Conservation (phyloP, 92 coral and sea anemone species). For the Ricordea florida region DNA sequence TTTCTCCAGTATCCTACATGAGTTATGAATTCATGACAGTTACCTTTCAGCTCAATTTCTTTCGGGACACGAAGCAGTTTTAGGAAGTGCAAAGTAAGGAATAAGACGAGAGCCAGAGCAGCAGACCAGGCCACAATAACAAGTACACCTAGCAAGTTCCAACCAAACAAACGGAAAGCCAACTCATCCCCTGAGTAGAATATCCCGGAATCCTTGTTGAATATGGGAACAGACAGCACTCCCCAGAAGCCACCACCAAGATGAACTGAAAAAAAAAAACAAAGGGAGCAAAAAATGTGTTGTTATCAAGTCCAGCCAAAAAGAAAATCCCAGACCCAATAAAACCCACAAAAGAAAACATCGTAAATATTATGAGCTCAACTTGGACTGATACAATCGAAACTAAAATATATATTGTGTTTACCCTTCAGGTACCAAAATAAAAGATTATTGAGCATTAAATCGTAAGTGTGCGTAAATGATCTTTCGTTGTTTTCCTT, state of each 20-base stretch:
- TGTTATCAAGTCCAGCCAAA: neutral
- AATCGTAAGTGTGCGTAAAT: too few relatives aligned
- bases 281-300: neutral
- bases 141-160: constrained; percentile 82
- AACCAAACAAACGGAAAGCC: constrained; percentile 72
- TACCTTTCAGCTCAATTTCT: constrained; percentile 90
- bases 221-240: constrained; percentile 76
- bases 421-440: too few relatives aligned
- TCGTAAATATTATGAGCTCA: too few relatives aligned
- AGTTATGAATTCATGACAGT: neutral
- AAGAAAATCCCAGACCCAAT: too few relatives aligned
- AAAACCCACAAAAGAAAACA: too few relatives aligned
- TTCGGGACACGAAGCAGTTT: constrained; percentile 70
- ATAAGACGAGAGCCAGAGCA: constrained; percentile 49
- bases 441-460: too few relatives aligned
- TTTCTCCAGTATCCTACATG: too few relatives aligned
- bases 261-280: constrained; percentile 54
- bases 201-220: constrained; percentile 72
- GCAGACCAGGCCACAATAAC: constrained; percentile 70
- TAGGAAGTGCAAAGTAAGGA: constrained; percentile 41
- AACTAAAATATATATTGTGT: too few relatives aligned
- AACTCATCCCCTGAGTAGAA: constrained; percentile 55
- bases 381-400: too few relatives aligned
- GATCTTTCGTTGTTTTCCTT: too few relatives aligned
- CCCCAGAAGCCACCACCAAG: constrained; percentile 96